Conservation (phyloP, 2,888 invertebrate genomes). For the Glaucopsyche alexis region DNA sequence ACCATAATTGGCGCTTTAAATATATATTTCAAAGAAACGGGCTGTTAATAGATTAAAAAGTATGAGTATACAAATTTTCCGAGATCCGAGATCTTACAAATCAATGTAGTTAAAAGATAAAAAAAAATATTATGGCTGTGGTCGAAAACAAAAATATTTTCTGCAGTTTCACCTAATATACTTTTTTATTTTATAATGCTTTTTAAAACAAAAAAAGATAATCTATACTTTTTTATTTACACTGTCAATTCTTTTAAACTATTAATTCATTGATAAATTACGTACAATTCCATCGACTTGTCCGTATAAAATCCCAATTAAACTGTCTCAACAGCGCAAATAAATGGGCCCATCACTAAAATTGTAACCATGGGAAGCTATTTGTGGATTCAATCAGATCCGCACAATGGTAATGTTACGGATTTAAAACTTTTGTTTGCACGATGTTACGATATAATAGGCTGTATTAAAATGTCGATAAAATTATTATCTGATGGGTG, state of each 20-base stretch:
- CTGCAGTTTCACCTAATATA: neutral
- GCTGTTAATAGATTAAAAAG: neutral
- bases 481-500: neutral
- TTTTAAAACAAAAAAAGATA: too few species aligned
- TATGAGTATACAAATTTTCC: neutral
- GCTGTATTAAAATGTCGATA: slow-evolving; percentile 22
- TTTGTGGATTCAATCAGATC: slow-evolving; percentile 77
- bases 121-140: too few species aligned
- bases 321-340: slow-evolving; percentile 38
- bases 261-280: slow-evolving; percentile 14
- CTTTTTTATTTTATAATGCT: neutral
- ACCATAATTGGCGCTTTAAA: neutral
- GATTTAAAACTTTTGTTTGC: slow-evolving; percentile 55
- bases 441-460: slow-evolving; percentile 17
- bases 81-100: too few species aligned
- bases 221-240: neutral
- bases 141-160: too few species aligned
- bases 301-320: neutral
- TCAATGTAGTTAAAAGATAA: neutral
- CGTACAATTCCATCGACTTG: slow-evolving; percentile 4
- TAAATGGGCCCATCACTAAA: slow-evolving; percentile 47
- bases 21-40: slow-evolving; percentile 3
- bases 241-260: neutral
- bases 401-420: slow-evolving; percentile 67
- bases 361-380: slow-evolving; percentile 67